A percentile compares a stretch with the other conserved stretches of the same genome.
These are phyloP conservation scores for Diphyllodes magnificus DNA, from an alignment of 2,113 vertebrate species.

Conservation along the genomic window DNA sequence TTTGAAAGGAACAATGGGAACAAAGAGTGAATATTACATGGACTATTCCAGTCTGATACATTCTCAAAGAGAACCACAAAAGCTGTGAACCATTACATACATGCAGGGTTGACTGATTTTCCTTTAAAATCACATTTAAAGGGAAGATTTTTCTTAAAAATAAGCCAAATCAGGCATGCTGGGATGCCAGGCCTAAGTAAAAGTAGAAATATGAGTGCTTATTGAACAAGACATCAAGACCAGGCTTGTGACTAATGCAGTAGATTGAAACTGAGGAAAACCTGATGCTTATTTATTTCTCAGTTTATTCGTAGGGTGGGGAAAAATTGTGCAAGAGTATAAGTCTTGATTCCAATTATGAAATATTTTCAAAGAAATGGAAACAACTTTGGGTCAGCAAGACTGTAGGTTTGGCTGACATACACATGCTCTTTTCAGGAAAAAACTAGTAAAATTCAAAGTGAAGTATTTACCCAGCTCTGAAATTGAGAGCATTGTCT, in stretches of 20 bases:
- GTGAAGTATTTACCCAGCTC: background rate
- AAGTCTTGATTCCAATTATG: background rate
- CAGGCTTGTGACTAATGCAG: background rate
- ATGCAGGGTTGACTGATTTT: background rate
- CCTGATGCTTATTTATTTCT: background rate
- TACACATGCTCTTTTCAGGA: background rate
- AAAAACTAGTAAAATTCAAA: background rate
- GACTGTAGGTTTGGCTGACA: background rate
- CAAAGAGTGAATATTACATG: background rate
- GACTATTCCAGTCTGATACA: background rate
- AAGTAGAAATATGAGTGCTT: background rate
- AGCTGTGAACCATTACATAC: background rate
- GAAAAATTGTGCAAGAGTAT: background rate
- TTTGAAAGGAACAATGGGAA: conserved; percentile 17
- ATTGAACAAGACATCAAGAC: background rate
- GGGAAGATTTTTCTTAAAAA: background rate
- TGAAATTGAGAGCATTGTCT: background rate
- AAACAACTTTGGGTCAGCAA: background rate
- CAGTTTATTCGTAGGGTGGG: background rate
- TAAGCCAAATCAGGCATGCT: background rate
- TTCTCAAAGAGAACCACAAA: background rate
- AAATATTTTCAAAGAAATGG: background rate
- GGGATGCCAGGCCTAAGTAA: background rate
- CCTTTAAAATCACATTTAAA: background rate
- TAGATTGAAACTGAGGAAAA: background rate